Base-by-base conservation (phyloP, 2,888 invertebrate species). In the Epinotia ramella region DNA sequence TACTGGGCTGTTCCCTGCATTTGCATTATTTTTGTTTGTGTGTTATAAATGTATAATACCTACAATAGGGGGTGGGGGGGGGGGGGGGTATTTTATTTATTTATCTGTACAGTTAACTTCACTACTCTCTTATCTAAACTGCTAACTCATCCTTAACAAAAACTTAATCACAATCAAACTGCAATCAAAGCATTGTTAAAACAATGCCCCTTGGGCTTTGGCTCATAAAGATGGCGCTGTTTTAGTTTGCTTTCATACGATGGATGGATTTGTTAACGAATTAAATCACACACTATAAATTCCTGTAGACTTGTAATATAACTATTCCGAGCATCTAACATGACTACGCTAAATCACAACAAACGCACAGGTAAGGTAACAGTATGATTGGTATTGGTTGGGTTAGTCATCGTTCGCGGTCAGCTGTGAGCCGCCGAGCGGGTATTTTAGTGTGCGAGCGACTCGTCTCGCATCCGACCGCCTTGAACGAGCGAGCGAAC, bases 361-460 rank as follows among this genome's bases (percentile, higher is more conserved):
- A 65, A 57, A 59, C 24, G 18, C 28, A 3, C 20, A 64, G 33
- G 49, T 69, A 18, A 64, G 33, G 49, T 69, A 18, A 57, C 28
- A 18, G 6, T 33, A 40, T 40, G 40, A 9, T n/a, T 49, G 49
- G n/a, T n/a, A n/a, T n/a, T n/a, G n/a, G n/a, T n/a, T n/a, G n/a
- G n/a, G 49, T 62, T 71, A 71, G 53, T 71, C 70, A 63, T 28
- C 53, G 62, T 63, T 63, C 33, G 53, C 60, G 71, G n/a, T 44
- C 62, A 53, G 63, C 62, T 71, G 79, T 76, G 74, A 73, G 79
- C 68, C 6, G 2, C 63, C 78, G 82, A 85, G 84, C 85, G 82
- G 85, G 85, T 90, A 90, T 88, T 90, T 90, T 88, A 76, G 88
- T 88, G 82, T 82, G 83, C 83, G 87, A 87, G 86, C 86, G 80